Evolutionary conservation across 2,888 invertebrate species (phyloP), one percentile per base, ranked within the genome.

Genomic region (Ditula angustiorana): DNA sequence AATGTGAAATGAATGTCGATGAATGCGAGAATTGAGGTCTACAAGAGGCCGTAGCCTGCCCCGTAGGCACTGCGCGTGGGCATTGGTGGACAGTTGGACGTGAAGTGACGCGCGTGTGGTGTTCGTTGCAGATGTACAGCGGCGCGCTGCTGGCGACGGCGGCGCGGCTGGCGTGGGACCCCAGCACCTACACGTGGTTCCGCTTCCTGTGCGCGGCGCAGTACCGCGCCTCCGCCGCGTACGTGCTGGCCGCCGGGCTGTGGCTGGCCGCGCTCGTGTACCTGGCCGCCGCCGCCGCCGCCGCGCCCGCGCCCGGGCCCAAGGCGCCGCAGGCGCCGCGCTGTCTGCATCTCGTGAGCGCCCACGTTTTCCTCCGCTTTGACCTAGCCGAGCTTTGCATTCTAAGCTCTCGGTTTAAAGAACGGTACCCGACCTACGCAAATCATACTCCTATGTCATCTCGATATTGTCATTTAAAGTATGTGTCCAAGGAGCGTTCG

Each of bases 111-210:
- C n/a, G 37, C 5, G 16, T 0, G 13, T 4, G 5, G 16, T 24
- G 8, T 19, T 8, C n/a, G 49, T 49, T 71, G 68, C 86, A 92
- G 92, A 91, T 92, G 92, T 92, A 90, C 87, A 85, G 86, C 79
- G 92, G 92, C 73, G 92, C 92, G 76, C 82, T 92, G 83, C 86
- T 92, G 81, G 86, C 90, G 77, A 92, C 92, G 76, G 90, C 91
- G 79, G 92, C 91, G 82, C 88, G 92, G 75, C 88, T 92, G 74
- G 87, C 90, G 74, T 92, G 92, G 92, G 92, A 92, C 84, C 92
- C 92, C 66, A 88, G 88, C 87, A 92, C 92, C 33, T 92, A 91
- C 88, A 77, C 90, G 75, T 91, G 91, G 92, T 90, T 92, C 85
- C 85, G 92, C 35, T 92, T 87, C 86, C 83, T 92, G 83, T 90